Evolutionary conservation across 2,888 invertebrate genomes (phyloP).

Genomic region (Aleiodes leptofemur): DNA sequence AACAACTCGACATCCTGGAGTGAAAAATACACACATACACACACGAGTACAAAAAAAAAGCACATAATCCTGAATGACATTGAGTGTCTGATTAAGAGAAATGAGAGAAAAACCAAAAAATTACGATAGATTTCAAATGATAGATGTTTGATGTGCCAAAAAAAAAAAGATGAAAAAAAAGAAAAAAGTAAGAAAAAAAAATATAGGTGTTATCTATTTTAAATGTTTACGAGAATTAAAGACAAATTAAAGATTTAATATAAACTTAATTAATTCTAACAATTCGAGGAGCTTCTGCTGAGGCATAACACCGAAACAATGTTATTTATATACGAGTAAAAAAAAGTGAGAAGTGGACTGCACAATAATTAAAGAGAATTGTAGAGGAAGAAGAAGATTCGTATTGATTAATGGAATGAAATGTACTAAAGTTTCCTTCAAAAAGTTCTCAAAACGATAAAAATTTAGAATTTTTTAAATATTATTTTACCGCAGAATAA

Average conservation of each 20-base stretch:
- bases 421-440: too few species aligned
- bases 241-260: constrained; percentile 32
- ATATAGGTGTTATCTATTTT: constrained; percentile 72
- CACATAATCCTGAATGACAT: constrained; percentile 25
- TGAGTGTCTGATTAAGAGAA: constrained; percentile 6
- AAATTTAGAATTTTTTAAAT: too few species aligned
- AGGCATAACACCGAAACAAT: constrained; percentile 42
- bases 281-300: constrained; percentile 2
- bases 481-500: too few species aligned
- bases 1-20: too few species aligned
- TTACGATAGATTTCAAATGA: constrained; percentile 40
- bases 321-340: constrained; percentile 53
- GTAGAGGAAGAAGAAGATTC: neutral
- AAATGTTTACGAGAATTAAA: constrained; percentile 65
- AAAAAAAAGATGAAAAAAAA: constrained; percentile 45
- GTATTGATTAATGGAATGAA: too few species aligned
- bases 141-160: constrained; percentile 72
- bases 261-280: constrained; percentile 31
- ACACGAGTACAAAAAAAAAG: constrained; percentile 44
- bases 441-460: too few species aligned
- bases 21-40: neutral
- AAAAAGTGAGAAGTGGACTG: neutral
- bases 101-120: neutral
- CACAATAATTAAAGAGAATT: constrained; percentile 17
- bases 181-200: constrained; percentile 44